Evolutionary conservation across 2,797 vertebrate genomes (phyloP), one percentile per base, ranked within the genome.

Genomic region (Periparus ater): DNA sequence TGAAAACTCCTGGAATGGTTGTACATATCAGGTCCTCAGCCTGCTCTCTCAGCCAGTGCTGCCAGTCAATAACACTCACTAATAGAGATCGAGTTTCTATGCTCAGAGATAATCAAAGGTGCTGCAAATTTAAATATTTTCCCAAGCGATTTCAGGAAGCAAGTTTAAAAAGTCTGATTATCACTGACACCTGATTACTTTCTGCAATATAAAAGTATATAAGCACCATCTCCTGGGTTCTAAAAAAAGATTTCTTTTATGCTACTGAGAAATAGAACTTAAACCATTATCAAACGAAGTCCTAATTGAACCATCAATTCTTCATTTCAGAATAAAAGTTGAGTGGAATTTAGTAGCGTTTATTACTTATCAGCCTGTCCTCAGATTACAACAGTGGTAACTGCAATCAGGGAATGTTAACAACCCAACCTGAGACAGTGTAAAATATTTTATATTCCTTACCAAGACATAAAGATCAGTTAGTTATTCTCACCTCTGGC

Each of bases 391-490:
- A 10, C 25, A 72, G 16, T 8, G 13, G 29, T 68, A 92, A 89
- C 40, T 62, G 65, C 67, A 79, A 78, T 67, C 72, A 76, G 32
- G 45, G 45, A 61, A 85, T 76, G 51, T 72, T 89, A 85, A 76
- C 38, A 91, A 73, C 40, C 26, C 65, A 85, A 79, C 72, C 70
- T 50, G 75, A 83, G 50, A 77, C 40, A 81, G 26, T 0, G 0
- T 83, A 92, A 90, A 93, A 87, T 48, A 30, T 76, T 87, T 79
- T 62, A 65, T 47, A 61, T 47, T 50, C 55, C 45, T 79, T 38
- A 88, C 23, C n/a, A 63, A 86, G 80, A 80, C 29, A 87, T 26
- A 93, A 86, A 91, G 48, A 76, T 48, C 65, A 77, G 50, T 68
- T 80, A 87, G 60, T 81, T 68, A 51, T 57, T 77, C 21, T 76